A percentile compares a stretch with the other conserved stretches of the same genome.
These are phyloP conservation scores for Centropristis striata DNA, from an alignment of 2,113 vertebrate genomes.

Conservation along the genomic window DNA sequence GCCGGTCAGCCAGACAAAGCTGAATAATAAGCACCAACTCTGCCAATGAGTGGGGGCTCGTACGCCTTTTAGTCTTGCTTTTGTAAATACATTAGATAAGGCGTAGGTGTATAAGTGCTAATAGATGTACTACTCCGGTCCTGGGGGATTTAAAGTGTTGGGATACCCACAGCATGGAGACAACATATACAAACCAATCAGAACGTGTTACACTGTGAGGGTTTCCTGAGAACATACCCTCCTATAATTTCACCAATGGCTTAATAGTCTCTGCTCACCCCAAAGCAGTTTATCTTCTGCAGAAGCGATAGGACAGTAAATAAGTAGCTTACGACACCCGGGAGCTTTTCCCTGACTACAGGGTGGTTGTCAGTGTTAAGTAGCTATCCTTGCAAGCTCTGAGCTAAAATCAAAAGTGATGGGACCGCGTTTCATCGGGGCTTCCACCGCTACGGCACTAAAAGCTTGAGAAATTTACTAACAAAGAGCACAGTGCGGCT, in stretches of 20 bases:
- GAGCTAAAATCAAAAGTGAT: conserved; percentile 77
- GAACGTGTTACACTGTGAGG: background rate
- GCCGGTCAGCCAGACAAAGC: conserved; percentile 45
- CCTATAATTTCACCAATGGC: conserved; percentile 62
- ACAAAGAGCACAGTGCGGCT: conserved; percentile 48
- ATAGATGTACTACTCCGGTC: background rate
- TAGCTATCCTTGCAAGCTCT: conserved; percentile 68
- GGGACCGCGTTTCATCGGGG: conserved; percentile 60
- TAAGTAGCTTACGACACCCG: conserved; percentile 80
- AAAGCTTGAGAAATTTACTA: conserved; percentile 50
- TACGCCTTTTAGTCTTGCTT: conserved; percentile 13
- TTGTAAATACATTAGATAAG: conserved; percentile 39
- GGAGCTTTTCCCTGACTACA: conserved; percentile 69
- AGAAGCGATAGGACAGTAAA: conserved; percentile 72
- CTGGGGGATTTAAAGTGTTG: background rate
- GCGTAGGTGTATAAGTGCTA: conserved; percentile 7
- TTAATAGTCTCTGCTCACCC: conserved; percentile 64
- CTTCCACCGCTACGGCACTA: conserved; percentile 39
- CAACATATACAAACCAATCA: conserved; percentile 48
- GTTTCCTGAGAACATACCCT: conserved; percentile 40
- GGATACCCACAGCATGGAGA: conserved; percentile 1
- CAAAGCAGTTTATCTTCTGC: conserved; percentile 73
- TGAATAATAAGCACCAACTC: conserved; percentile 11
- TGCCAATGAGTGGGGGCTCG: conserved; percentile 8
- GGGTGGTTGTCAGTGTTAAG: conserved; percentile 79